Base-by-base conservation (phyloP, 1,140 invertebrate genomes). In the Camponotus pennsylvanicus region DNA sequence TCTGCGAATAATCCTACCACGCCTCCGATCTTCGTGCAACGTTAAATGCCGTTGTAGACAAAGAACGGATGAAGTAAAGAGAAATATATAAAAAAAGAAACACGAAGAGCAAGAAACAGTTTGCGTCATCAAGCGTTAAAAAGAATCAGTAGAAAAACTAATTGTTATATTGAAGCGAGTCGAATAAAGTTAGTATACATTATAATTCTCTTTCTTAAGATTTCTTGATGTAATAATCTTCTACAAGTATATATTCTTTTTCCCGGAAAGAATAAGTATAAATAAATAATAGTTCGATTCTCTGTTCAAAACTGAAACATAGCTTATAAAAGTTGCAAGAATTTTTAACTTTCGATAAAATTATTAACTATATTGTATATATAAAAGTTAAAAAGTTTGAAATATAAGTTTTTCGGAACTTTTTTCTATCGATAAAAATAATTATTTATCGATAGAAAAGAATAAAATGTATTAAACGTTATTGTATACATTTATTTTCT, bases 1-100 rank as follows among this genome's bases (percentile, higher is more conserved):
- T 92, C 88, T 88, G 86, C 83, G 92, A 90, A 93, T 93, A 92
- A 93, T 93, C 92, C 90, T 84, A 88, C 90, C 88, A 71, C 88
- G 91, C 85, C 92, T 94, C 55, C 92, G 91, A 93, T 92, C 88
- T 80, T 83, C 80, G 80, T 73, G 75, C 79, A 64, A 91, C 79
- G 90, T 91, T 91, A 91, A 91, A 91, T 87, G 77, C 88, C 67
- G 37, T 79, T 86, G 85, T 64, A 75, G 64, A 85, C 76, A 85
- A 76, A 85, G 79, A 86, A 88, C 69, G 79, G 63, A 80, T 55
- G n/a, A 78, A 32, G 3, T 64, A 64, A 88, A 63, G 34, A 63
- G 84, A 88, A 84, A 57, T 80, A 80, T 73, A 52, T 55, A 79
- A 70, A 40, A 77, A 85, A 75, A 57, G 57, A 52, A 71, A 78